phyloP scores from a whole-genome alignment of 2,113 vertebrate species.

The Rhabdornis inornatus region DNA sequence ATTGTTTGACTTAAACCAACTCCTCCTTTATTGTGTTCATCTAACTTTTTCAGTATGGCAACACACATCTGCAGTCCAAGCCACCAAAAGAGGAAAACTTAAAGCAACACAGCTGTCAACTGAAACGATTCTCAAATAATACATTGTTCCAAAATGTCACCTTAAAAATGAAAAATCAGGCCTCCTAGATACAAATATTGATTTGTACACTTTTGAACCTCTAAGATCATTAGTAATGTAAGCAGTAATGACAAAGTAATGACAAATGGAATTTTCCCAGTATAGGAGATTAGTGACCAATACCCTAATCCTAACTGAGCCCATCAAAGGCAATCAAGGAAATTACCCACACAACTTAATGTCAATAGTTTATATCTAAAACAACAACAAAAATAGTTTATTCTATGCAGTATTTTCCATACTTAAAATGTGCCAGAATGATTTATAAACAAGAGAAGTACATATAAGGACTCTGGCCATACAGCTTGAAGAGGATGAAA shows the following conservation, averaged over 20 bases:
- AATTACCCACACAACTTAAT: neutral
- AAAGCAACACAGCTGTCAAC: neutral
- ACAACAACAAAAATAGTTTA: neutral
- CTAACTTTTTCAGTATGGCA: neutral
- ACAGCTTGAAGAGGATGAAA: neutral
- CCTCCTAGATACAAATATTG: neutral
- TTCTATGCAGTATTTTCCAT: neutral
- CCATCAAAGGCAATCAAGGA: neutral
- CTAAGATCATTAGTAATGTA: neutral
- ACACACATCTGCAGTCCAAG: neutral
- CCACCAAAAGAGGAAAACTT: neutral
- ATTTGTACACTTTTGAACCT: neutral
- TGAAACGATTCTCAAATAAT: neutral
- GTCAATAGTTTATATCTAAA: neutral
- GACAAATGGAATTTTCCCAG: neutral
- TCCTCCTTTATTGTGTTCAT: neutral
- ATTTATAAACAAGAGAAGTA: neutral
- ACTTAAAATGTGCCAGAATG: neutral
- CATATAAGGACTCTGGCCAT: neutral
- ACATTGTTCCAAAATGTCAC: neutral
- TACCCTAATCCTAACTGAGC: neutral
- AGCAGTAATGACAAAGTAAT: neutral
- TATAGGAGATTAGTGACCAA: neutral
- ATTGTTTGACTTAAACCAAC: neutral
- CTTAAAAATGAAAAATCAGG: neutral